These are phyloP conservation scores for Parazoanthus swiftii DNA, from an alignment of 92 coral and sea anemone genomes.

Conservation along the genomic window DNA sequence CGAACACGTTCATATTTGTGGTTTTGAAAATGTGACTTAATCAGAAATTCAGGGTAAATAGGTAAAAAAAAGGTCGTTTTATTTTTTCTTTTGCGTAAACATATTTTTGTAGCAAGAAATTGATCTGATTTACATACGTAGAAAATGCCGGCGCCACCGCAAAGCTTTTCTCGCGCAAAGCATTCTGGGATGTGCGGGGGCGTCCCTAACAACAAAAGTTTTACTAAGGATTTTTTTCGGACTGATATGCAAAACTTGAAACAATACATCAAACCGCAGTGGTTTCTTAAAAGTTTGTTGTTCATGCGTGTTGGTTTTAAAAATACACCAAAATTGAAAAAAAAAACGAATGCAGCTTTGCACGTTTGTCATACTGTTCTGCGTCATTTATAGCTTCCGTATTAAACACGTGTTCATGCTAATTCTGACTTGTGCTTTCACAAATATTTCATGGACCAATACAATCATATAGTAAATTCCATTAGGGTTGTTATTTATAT, in stretches of 20 bases:
- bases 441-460: not conserved
- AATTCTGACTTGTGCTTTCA: not conserved
- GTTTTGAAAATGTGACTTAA: not conserved
- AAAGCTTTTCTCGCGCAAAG: not conserved
- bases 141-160: not conserved
- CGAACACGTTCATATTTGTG: not conserved
- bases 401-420: constrained; percentile 8
- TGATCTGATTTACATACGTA: not conserved
- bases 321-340: not conserved
- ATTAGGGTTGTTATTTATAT: not conserved
- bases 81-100: too few relatives aligned
- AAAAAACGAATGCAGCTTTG: not conserved
- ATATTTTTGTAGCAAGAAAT: too few relatives aligned
- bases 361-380: not conserved
- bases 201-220: constrained; percentile 34
- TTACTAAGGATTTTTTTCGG: not conserved
- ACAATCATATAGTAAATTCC: not conserved
- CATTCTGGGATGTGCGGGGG: constrained; percentile 22
- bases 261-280: not conserved
- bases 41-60: not conserved
- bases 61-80: not conserved
- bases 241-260: not conserved
- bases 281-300: not conserved
- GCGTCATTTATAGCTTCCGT: not conserved
- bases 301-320: not conserved